phyloP scores from a whole-genome alignment of 2,113 vertebrate species.

The Chloropsis cyanopogon region DNA sequence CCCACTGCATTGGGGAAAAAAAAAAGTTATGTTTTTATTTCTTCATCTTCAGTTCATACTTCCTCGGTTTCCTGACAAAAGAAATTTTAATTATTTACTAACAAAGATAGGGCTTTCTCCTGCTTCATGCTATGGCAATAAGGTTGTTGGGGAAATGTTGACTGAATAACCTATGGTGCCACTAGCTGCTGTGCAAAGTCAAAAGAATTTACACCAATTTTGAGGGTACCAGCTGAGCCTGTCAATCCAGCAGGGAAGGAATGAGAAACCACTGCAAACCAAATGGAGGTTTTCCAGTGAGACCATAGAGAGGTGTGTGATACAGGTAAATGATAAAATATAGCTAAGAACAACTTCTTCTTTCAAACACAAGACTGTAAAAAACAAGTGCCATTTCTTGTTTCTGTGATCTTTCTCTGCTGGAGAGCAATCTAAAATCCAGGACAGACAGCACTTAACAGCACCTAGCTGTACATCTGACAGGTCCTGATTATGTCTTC shows the following conservation, averaged over 20 bases:
- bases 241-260: neutral
- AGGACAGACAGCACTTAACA: neutral
- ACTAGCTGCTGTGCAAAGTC: neutral
- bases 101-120: neutral
- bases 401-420: neutral
- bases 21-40: neutral
- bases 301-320: neutral
- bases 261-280: neutral
- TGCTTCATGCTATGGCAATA: neutral
- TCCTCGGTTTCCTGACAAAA: neutral
- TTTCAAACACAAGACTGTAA: neutral
- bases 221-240: neutral
- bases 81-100: neutral
- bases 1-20: fast-evolving
- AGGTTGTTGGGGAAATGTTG: neutral
- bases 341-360: neutral
- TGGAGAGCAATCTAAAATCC: neutral
- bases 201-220: neutral
- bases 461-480: neutral
- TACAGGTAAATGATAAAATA: neutral
- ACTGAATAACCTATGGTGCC: neutral
- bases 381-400: neutral
- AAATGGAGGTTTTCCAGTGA: neutral
- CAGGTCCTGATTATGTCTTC: neutral
- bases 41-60: neutral